Conservation (phyloP, 2,797 vertebrate species). For the Xiphorhynchus erythropygius region DNA sequence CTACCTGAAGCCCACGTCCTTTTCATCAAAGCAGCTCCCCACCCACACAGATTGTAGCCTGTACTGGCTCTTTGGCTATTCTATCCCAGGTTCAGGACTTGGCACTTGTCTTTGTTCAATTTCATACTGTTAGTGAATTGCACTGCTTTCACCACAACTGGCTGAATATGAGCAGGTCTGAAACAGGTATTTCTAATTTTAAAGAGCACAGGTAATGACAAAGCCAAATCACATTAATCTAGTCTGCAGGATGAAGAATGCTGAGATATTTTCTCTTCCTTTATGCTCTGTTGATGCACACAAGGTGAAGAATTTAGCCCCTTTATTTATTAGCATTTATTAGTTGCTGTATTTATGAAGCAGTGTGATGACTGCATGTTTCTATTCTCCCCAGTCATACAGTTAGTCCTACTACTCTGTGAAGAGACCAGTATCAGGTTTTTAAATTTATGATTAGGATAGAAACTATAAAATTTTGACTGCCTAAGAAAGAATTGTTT, state of each 20-base stretch:
- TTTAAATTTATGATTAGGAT: not conserved
- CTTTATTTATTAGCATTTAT: not conserved
- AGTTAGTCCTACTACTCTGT: not conserved
- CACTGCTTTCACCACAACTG: not conserved
- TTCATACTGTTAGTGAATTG: not conserved
- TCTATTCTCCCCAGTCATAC: not conserved
- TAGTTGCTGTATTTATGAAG: not conserved
- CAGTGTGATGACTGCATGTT: not conserved
- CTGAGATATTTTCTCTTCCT: not conserved
- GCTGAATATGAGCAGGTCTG: not conserved
- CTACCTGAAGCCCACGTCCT: not conserved
- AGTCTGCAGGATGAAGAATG: not conserved
- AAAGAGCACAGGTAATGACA: not conserved
- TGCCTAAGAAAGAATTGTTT: not conserved
- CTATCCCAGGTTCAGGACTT: not conserved
- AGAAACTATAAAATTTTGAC: not conserved
- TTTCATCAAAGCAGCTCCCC: not conserved
- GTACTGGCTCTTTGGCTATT: not conserved
- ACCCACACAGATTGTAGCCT: fast-evolving
- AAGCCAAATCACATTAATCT: not conserved
- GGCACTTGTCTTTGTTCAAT: not conserved
- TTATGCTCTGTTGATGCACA: not conserved
- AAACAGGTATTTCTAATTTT: not conserved
- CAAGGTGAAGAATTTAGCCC: not conserved
- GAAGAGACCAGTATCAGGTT: not conserved